Conservation (phyloP, 2,888 invertebrate species). For the Tachina lurida region DNA sequence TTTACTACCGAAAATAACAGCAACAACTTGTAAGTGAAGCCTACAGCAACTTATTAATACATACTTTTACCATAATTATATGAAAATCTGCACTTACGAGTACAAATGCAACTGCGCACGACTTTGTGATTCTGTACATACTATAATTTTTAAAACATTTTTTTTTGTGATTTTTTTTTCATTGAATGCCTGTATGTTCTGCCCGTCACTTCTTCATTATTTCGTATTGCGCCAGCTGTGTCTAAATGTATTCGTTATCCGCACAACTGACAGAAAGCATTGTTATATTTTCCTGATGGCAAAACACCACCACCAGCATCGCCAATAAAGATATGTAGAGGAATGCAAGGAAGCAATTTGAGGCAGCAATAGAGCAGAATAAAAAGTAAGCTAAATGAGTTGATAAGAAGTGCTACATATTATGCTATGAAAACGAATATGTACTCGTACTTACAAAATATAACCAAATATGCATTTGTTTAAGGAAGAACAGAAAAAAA, state of each 20-base stretch:
- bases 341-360: neutral
- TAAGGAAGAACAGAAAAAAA: slow-evolving; percentile 11
- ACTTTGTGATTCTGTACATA: too few relatives aligned
- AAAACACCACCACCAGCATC: neutral
- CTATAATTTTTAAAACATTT: neutral
- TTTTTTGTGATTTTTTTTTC: slow-evolving; percentile 20
- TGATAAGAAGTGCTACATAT: slow-evolving; percentile 33
- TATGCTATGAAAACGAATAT: slow-evolving; percentile 42
- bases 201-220: slow-evolving; percentile 72
- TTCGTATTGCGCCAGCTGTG: slow-evolving; percentile 78
- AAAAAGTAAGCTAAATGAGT: slow-evolving; percentile 32
- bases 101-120: too few relatives aligned
- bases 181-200: slow-evolving; percentile 47
- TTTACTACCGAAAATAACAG: too few relatives aligned
- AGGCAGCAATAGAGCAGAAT: neutral
- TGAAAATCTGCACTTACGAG: too few relatives aligned
- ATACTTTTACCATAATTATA: too few relatives aligned
- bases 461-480: neutral
- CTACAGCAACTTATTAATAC: too few relatives aligned
- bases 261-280: slow-evolving; percentile 76
- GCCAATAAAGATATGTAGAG: neutral
- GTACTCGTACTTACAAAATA: slow-evolving; percentile 23
- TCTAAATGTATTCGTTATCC: slow-evolving; percentile 80
- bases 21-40: too few relatives aligned
- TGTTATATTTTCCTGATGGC: slow-evolving; percentile 34